These are phyloP conservation scores for Python bivittatus DNA, from an alignment of 2,113 vertebrate genomes.

Conservation along the genomic window DNA sequence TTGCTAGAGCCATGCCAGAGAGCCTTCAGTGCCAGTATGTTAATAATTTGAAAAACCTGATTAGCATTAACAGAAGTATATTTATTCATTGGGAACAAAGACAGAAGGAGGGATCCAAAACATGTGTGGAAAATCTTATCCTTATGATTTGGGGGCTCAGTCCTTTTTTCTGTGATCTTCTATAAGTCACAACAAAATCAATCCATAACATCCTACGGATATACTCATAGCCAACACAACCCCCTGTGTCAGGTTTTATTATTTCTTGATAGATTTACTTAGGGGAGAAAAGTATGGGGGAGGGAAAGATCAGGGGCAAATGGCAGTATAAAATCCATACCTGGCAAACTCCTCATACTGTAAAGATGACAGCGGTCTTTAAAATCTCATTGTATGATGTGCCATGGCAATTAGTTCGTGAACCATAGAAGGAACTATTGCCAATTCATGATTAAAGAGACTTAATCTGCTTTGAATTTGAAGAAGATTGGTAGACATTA, in stretches of 20 bases:
- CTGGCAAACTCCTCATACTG: conserved; percentile 66
- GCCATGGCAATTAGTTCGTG: conserved; percentile 75
- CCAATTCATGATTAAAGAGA: conserved; percentile 70
- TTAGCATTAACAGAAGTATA: conserved; percentile 23
- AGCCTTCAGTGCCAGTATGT: conserved; percentile 11
- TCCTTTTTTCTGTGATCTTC: conserved; percentile 42
- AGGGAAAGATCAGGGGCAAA: background rate
- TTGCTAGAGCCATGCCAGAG: conserved; percentile 22
- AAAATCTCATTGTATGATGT: conserved; percentile 68
- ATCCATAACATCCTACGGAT: conserved; percentile 46
- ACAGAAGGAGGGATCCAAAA: conserved; percentile 28
- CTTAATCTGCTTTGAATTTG: conserved; percentile 72
- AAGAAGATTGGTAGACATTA: conserved; percentile 77
- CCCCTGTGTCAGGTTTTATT: conserved; percentile 2
- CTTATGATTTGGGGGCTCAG: conserved; percentile 37
- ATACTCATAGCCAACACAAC: conserved; percentile 40
- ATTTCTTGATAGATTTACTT: conserved; percentile 51
- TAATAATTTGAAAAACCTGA: conserved; percentile 21
- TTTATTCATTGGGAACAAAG: conserved; percentile 7
- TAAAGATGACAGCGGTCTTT: conserved; percentile 71
- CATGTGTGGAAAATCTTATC: conserved; percentile 30
- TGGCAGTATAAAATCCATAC: conserved; percentile 44
- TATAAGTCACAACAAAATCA: conserved; percentile 19
- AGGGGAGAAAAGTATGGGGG: conserved; percentile 24
- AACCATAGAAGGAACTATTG: conserved; percentile 66